Percentiles rank a stretch among this genome's conserved stretches.
Conservation (phyloP, 2,888 invertebrate species). For the Tolmerus cingulatus region DNA sequence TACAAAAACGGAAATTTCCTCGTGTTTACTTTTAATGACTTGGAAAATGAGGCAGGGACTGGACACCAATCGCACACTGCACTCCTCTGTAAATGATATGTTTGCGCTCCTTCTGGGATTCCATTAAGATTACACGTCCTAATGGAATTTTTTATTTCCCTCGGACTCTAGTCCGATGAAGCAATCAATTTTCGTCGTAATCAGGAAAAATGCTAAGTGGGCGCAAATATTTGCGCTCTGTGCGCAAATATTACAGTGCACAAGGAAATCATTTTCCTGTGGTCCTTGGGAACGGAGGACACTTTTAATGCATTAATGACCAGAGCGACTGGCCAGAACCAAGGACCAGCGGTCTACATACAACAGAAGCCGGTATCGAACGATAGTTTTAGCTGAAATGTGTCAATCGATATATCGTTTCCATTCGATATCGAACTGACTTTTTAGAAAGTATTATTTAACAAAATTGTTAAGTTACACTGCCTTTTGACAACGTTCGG, state of each 20-base stretch:
- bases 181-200: slow-evolving; percentile 12
- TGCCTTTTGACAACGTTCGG: not conserved
- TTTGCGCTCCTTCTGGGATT: slow-evolving; percentile 18
- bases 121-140: slow-evolving; percentile 35
- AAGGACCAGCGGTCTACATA: not conserved
- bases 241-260: not conserved
- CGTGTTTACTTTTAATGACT: slow-evolving; percentile 40
- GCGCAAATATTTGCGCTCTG: slow-evolving; percentile 4
- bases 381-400: not conserved
- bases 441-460: no score
- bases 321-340: not conserved
- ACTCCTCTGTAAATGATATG: not conserved
- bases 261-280: not conserved
- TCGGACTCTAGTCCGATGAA: not conserved
- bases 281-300: not conserved
- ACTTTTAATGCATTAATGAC: not conserved
- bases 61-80: slow-evolving; percentile 20
- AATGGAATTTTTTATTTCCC: slow-evolving; percentile 38
- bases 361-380: no score
- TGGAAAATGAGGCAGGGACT: slow-evolving; percentile 27
- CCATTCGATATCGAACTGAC: no score
- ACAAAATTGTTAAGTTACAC: no score
- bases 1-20: slow-evolving; percentile 25
- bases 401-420: not conserved
- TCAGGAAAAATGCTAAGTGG: slow-evolving; percentile 7